Conservation (phyloP, 1,140 invertebrate genomes). For the Rhynchophorus ferrugineus region DNA sequence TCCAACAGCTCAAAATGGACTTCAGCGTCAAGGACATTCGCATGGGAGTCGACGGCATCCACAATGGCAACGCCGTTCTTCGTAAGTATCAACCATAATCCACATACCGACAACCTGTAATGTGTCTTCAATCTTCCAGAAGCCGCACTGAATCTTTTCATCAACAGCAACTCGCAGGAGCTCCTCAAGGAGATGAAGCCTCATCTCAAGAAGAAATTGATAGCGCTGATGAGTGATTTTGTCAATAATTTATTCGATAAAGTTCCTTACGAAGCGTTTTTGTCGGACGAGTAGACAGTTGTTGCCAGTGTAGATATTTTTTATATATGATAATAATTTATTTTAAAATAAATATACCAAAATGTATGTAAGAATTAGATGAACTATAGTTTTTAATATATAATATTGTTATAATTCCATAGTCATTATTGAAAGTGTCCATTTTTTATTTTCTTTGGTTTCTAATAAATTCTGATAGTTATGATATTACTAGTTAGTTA, state of each 20-base stretch:
- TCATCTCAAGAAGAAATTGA: conserved; percentile 65
- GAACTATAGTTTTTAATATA: too few relatives aligned
- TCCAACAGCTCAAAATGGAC: conserved; percentile 72
- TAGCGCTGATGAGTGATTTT: conserved; percentile 64
- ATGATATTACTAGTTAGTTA: too few relatives aligned
- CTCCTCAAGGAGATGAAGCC: conserved; percentile 80
- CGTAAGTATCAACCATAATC: conserved; percentile 51
- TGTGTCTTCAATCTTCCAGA: conserved; percentile 45
- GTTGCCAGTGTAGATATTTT: too few relatives aligned
- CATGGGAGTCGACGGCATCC: conserved; percentile 76
- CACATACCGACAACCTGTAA: not conserved
- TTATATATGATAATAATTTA: too few relatives aligned
- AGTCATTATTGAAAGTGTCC: too few relatives aligned
- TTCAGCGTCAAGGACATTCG: conserved; percentile 69
- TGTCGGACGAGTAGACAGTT: conserved; percentile 9
- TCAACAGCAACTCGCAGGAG: conserved; percentile 76
- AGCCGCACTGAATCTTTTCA: conserved; percentile 76
- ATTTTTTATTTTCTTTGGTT: too few relatives aligned
- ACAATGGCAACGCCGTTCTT: conserved; percentile 67
- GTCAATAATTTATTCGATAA: conserved; percentile 64
- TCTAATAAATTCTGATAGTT: too few relatives aligned
- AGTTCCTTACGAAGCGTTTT: conserved; percentile 67
- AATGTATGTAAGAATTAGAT: too few relatives aligned
- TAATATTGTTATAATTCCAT: too few relatives aligned
- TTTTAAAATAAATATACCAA: too few relatives aligned